These are phyloP conservation scores for Oryzias celebensis DNA, from an alignment of 2,113 vertebrate species.

Conservation along the genomic window DNA sequence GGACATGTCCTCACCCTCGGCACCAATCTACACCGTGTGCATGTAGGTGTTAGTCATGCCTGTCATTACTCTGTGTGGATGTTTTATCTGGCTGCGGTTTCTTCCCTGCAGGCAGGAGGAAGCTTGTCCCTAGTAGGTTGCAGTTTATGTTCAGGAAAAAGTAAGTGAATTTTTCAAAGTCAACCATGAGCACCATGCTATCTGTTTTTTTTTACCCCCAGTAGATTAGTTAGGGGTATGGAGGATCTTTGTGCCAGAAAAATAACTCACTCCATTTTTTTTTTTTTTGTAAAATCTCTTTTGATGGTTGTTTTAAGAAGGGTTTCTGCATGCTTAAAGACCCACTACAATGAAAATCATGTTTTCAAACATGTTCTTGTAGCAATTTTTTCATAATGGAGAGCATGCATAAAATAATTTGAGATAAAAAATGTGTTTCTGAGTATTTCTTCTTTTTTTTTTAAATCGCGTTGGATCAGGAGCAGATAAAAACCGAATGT, in stretches of 20 bases:
- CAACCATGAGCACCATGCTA: slow-evolving; percentile 36
- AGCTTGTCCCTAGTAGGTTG: slow-evolving; percentile 28
- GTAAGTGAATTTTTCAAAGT: slow-evolving; percentile 53
- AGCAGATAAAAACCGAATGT: no score
- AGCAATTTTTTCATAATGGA: no score
- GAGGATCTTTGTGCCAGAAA: slow-evolving; percentile 27
- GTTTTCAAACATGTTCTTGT: no score
- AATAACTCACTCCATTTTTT: neutral
- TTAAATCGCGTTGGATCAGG: no score
- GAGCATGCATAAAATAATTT: no score
- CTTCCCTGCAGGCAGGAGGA: slow-evolving; percentile 23
- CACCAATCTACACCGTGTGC: slow-evolving; percentile 36
- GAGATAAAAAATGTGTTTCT: no score
- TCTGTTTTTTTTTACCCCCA: slow-evolving; percentile 30
- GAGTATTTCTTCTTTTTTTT: no score
- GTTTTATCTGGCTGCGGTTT: slow-evolving; percentile 55
- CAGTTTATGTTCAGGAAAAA: slow-evolving; percentile 31
- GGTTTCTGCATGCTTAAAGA: no score
- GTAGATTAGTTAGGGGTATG: slow-evolving; percentile 50
- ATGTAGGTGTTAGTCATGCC: slow-evolving; percentile 55
- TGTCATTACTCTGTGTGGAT: slow-evolving; percentile 58
- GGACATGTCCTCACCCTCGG: slow-evolving; percentile 52
- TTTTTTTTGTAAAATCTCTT: no score
- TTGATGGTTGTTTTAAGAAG: no score
- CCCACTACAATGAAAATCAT: no score